Evolutionary conservation across 2,797 vertebrate genomes (phyloP).

Genomic region (Notolabrus celidotus): DNA sequence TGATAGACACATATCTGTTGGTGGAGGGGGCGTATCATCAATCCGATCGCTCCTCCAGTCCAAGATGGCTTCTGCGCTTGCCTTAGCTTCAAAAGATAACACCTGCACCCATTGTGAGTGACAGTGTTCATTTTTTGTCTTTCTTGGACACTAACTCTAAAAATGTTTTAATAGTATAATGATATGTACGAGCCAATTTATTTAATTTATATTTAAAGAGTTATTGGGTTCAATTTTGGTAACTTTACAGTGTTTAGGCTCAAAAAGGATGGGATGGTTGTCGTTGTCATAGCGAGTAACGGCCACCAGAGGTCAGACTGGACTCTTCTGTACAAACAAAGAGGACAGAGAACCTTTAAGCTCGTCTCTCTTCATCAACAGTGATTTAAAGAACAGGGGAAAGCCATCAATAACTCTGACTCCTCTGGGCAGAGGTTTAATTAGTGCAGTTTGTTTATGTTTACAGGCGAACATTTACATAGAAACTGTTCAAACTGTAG

Average conservation of each 20-base stretch:
- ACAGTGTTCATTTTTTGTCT: no score
- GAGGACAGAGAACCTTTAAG: neutral
- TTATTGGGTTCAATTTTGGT: neutral
- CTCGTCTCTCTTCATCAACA: neutral
- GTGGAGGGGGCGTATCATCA: no score
- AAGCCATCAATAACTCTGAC: neutral
- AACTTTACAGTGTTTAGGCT: neutral
- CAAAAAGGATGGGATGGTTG: conserved; percentile 10
- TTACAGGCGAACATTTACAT: neutral
- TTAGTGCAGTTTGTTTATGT: neutral
- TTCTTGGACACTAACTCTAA: no score
- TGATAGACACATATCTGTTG: no score
- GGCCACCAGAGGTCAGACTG: conserved; percentile 78
- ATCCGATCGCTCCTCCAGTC: no score
- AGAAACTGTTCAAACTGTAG: neutral
- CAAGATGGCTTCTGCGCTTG: no score
- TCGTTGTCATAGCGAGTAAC: conserved; percentile 56
- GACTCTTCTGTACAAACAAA: conserved; percentile 25
- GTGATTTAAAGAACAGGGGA: neutral
- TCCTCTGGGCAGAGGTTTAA: neutral
- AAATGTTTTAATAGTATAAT: no score
- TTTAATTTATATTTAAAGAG: no score
- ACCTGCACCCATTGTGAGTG: no score
- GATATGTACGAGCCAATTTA: no score
- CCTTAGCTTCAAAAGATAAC: no score